These are phyloP conservation scores for Ochlodes sylvanus DNA, from an alignment of 2,888 invertebrate genomes.

Conservation along the genomic window DNA sequence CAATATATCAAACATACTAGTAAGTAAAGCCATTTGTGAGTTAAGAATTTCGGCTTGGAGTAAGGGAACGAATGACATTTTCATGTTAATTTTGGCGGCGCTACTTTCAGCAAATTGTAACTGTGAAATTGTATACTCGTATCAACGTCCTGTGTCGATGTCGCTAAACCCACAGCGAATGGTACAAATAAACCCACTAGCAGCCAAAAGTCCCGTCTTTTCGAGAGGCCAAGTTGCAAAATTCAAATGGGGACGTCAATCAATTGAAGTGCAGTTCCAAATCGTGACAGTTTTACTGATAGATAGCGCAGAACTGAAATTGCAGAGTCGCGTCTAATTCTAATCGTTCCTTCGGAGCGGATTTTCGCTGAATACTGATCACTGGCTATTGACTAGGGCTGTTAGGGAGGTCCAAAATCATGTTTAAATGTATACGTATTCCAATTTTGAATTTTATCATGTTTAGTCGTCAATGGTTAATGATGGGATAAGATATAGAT, in stretches of 20 bases:
- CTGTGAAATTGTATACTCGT: no score
- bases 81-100: no score
- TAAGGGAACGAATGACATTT: no score
- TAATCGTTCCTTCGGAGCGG: constrained; percentile 30
- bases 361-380: constrained; percentile 33
- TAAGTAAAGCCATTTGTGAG: no score
- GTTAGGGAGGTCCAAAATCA: not conserved
- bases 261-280: constrained; percentile 24
- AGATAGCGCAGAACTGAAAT: constrained; percentile 25
- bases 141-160: no score
- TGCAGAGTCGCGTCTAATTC: constrained; percentile 32
- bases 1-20: no score
- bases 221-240: constrained; percentile 18
- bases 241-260: constrained; percentile 35
- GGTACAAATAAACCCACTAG: not conserved
- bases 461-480: no score
- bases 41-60: no score
- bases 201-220: constrained; percentile 6
- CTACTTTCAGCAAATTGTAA: no score
- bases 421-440: not conserved
- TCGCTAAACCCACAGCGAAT: no score
- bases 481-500: no score
- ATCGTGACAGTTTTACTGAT: constrained; percentile 36
- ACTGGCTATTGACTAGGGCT: constrained; percentile 17
- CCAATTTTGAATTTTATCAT: no score